Base-by-base conservation (phyloP, 1,140 invertebrate species). In the roundworm (Caenorhabditis elegans) region DNA sequence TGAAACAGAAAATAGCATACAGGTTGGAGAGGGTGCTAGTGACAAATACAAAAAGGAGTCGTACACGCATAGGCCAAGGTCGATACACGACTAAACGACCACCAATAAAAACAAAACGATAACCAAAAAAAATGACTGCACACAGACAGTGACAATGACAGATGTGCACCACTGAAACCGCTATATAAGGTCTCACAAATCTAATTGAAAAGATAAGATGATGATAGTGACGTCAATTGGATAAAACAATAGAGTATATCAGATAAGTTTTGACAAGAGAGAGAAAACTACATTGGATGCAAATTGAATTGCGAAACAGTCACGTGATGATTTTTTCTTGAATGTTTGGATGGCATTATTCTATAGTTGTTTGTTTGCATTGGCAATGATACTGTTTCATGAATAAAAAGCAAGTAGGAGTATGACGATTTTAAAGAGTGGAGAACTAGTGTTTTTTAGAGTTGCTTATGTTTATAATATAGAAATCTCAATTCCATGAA, bases 31-130 rank as follows among this genome's bases (percentile, higher is more conserved):
- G 60, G 8, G 3, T 13, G 60, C 2, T n/a, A 39, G 34, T 19
- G 26, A 70, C 31, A 31, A 34, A 34, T 8, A 60, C 8, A 28
- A 43, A 60, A 70, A 39, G 60, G 60, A 70, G 60, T 39, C 60
- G 60, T 70, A 43, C 28, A 22, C 60, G 60, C 34, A 70, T 34
- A 70, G 31, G 60, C 60, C 60, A 70, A 70, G 60, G 60, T 70
- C 60, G 60, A 39, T 22, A 70, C 19, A 8, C 11, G 8, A n/a
- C 34, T 22, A 70, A 22, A 36, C 28, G 34, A 70, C 60, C 60
- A 5, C 53, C 19, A 31, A 60, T 22, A 39, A 70, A 39, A 43
- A 70, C 8, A 55, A 17, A 39, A 1, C 10, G 34, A 43, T 43
- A 70, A 70, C 60, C 6, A 43, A 43, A 15, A 43, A 43, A 43